A percentile compares a stretch with the other conserved stretches of the same genome.
Evolutionary conservation across 2,888 invertebrate species (phyloP).

Genomic region (Chymomyza amoena): DNA sequence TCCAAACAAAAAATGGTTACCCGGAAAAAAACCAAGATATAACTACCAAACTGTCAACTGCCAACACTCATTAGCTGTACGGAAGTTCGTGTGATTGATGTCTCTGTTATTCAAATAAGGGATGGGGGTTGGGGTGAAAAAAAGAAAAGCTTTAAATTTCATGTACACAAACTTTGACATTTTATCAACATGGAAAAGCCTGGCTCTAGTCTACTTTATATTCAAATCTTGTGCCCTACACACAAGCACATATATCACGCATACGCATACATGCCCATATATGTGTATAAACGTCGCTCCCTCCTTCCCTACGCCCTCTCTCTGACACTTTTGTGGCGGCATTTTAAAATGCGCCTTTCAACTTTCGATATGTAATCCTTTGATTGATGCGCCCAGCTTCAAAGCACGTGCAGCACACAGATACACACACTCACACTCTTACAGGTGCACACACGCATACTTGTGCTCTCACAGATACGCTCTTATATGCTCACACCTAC

Average conservation of each 20-base stretch:
- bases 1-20: neutral
- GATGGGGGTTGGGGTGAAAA: neutral
- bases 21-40: neutral
- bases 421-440: conserved; percentile 1
- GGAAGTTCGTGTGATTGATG: conserved; percentile 51
- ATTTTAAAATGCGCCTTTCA: conserved; percentile 62
- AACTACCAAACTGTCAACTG: conserved; percentile 33
- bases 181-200: conserved; percentile 30
- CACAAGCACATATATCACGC: neutral
- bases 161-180: conserved; percentile 52
- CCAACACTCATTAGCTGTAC: conserved; percentile 59
- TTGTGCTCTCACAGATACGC: conserved; percentile 2
- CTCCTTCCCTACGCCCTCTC: neutral
- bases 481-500: neutral
- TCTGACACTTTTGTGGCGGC: conserved; percentile 12
- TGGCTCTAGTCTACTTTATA: conserved; percentile 51
- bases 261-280: neutral
- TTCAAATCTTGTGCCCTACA: conserved; percentile 58
- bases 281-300: no score
- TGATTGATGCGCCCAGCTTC: conserved; percentile 64
- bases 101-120: conserved; percentile 50
- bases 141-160: conserved; percentile 52
- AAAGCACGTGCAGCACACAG: conserved; percentile 29
- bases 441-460: conserved; percentile 2
- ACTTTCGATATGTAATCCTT: conserved; percentile 72